phyloP scores from a whole-genome alignment of 2,113 vertebrate species.

The Lycaon pictus region DNA sequence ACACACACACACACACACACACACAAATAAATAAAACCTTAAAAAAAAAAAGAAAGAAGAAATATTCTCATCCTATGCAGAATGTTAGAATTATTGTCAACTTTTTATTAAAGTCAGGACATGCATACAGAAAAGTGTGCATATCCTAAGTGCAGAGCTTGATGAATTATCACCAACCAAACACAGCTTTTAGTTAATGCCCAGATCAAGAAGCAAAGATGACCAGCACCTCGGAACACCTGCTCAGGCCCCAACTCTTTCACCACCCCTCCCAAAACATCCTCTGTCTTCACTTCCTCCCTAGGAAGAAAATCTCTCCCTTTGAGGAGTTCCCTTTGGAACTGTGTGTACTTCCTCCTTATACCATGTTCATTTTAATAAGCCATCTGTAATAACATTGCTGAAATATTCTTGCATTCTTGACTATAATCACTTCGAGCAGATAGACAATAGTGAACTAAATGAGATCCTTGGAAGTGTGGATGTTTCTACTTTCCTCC shows the following conservation, averaged over 20 bases:
- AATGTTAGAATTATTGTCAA: neutral
- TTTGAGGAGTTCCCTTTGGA: neutral
- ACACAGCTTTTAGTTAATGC: neutral
- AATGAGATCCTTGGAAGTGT: neutral
- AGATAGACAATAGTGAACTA: slow-evolving; percentile 11
- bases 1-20: too few relatives aligned
- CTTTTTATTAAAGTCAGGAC: neutral
- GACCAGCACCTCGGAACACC: neutral
- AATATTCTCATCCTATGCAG: neutral
- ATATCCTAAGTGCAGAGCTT: neutral
- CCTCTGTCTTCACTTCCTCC: neutral
- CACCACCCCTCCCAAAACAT: neutral
- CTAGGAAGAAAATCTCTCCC: neutral
- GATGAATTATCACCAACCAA: neutral
- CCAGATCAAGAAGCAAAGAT: neutral
- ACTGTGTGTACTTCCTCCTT: neutral
- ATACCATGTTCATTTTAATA: neutral
- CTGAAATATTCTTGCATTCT: neutral
- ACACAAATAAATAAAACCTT: too few relatives aligned
- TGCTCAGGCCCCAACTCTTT: neutral
- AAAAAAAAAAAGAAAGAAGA: neutral
- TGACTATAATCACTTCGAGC: neutral
- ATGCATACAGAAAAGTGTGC: neutral
- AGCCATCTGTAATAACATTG: neutral
- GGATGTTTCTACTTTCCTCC: neutral